phyloP scores from a whole-genome alignment of 2,113 vertebrate species.

The Odocoileus virginianus region DNA sequence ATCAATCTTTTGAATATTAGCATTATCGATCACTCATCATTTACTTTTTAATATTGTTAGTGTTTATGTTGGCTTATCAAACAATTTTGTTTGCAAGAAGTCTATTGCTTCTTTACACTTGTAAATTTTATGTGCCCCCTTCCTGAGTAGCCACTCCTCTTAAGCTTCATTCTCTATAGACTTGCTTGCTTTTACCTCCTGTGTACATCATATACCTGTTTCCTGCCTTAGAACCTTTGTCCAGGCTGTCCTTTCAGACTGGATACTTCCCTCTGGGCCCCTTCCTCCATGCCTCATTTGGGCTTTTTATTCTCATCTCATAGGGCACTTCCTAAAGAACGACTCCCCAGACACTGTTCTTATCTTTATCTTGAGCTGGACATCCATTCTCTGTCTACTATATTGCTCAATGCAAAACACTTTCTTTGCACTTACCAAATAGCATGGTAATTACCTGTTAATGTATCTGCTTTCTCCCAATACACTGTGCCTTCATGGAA shows the following conservation, averaged over 20 bases:
- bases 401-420: neutral
- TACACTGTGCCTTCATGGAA: neutral
- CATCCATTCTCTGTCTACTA: neutral
- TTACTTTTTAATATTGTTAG: neutral
- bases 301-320: neutral
- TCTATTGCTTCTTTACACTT: neutral
- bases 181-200: neutral
- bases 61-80: neutral
- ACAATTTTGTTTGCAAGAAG: neutral
- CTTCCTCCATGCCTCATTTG: neutral
- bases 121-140: neutral
- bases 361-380: neutral
- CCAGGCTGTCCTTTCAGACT: neutral
- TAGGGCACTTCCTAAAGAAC: neutral
- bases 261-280: neutral
- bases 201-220: neutral
- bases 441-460: neutral
- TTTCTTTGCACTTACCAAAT: neutral
- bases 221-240: neutral
- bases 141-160: neutral
- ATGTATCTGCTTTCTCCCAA: neutral
- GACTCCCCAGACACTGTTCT: neutral
- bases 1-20: neutral
- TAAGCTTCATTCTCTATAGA: neutral
- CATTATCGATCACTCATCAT: neutral